Evolutionary conservation across 2,113 vertebrate species (phyloP), one percentile per base, ranked within the genome.

Genomic region (Myiozetetes cayanensis): DNA sequence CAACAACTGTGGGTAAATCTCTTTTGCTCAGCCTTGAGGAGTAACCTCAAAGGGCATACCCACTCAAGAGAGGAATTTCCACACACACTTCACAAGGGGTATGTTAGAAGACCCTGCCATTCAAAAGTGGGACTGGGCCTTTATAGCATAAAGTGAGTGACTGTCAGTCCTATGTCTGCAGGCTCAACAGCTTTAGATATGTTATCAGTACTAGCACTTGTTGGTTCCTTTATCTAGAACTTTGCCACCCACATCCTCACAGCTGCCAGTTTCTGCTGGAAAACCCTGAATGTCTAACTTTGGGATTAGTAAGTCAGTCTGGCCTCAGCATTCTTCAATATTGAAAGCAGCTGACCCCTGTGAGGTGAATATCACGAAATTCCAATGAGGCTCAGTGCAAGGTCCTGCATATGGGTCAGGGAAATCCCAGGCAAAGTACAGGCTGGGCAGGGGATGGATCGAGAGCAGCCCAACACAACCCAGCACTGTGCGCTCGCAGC

Each of bases 401-500:
- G 33, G 52, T 65, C 44, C 33, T 52, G 68, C 10, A 52, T 3
- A 7, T 9, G 27, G 23, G 13, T 11, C 2, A 4, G 61, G 52
- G 44, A 37, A 66, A 81, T 74, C 27, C 52, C 23, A 39, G 10
- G 28, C 27, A 16, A 44, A 66, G 25, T 27, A 37, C 31, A 58
- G 76, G 22, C 4, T 39, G 52, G 23, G 37, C 77, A 82, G 67
- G 27, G 15, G n/a, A 33, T 66, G 44, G 52, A 59, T 28, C 9
- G 27, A 59, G 44, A 52, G 37, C 37, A 46, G 70, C 33, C 33
- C 52, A 58, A 4, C 24, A 4, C 41, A 49, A 72, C 6, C 37
- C 3, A 12, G 44, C 14, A 43, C 4, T 50, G 31, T 1, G 2
- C 0, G 1, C 18, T 37, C 18, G 17, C 31, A 37, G 50, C 68